These are phyloP conservation scores for Ostrea edulis DNA, from an alignment of 1,140 invertebrate species.

Conservation along the genomic window DNA sequence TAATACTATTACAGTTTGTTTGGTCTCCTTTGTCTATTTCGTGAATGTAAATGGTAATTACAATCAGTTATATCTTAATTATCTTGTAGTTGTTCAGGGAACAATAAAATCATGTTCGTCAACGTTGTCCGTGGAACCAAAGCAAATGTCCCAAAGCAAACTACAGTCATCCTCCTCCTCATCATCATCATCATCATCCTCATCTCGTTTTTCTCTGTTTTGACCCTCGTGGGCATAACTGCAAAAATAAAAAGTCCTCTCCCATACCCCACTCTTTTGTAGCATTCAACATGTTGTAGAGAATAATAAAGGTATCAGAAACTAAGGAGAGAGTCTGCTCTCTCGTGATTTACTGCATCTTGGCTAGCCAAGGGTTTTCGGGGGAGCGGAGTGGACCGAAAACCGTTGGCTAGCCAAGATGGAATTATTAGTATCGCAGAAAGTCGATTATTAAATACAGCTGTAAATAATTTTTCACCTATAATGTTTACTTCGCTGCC, in stretches of 20 bases:
- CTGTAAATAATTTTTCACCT: too few relatives aligned
- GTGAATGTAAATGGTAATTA: background rate
- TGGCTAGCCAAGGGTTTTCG: too few relatives aligned
- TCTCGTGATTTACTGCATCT: too few relatives aligned
- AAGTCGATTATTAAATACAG: too few relatives aligned
- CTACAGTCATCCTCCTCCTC: background rate
- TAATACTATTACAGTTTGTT: too few relatives aligned
- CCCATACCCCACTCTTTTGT: background rate
- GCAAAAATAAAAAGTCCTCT: background rate
- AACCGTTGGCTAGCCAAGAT: too few relatives aligned
- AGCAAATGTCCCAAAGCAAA: background rate
- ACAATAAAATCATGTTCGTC: background rate
- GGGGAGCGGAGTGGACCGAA: too few relatives aligned
- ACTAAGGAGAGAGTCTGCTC: background rate
- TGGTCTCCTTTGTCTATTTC: too few relatives aligned
- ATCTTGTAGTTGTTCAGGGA: background rate
- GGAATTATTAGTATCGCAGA: too few relatives aligned
- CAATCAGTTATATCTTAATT: background rate
- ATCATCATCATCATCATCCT: background rate
- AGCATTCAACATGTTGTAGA: background rate
- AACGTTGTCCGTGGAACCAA: background rate
- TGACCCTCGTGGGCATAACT: background rate
- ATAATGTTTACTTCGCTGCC: too few relatives aligned
- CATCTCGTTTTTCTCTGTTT: background rate
- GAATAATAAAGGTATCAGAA: background rate